Conservation (phyloP, 2,888 invertebrate species). For the Aphodius sticticus region DNA sequence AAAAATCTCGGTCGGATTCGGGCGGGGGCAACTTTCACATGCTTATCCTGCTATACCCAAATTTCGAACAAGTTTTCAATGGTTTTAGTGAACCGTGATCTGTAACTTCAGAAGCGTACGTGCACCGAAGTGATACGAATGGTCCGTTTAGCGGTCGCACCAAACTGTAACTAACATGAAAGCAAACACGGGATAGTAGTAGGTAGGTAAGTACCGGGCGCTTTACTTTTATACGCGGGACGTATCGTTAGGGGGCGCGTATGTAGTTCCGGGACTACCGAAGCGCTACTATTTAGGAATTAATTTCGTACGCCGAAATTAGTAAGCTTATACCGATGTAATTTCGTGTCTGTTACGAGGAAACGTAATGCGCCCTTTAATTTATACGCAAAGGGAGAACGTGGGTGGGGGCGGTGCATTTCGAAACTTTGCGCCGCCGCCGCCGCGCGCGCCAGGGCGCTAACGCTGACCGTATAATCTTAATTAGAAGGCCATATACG, state of each 20-base stretch:
- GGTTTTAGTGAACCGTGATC: too few relatives aligned
- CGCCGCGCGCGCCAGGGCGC: neutral
- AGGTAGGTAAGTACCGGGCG: conserved; percentile 12
- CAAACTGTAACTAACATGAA: conserved; percentile 23
- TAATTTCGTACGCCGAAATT: conserved; percentile 28
- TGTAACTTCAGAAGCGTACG: neutral
- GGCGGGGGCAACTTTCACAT: too few relatives aligned
- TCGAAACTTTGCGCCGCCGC: conserved; percentile 15
- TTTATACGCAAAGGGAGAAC: conserved; percentile 11
- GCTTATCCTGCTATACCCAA: too few relatives aligned
- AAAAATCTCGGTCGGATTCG: too few relatives aligned
- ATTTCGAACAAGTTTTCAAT: too few relatives aligned
- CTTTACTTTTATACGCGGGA: conserved; percentile 14
- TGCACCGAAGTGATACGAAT: neutral
- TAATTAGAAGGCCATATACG: conserved; percentile 23
- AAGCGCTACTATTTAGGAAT: conserved; percentile 19
- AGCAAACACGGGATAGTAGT: conserved; percentile 12
- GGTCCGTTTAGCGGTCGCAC: neutral
- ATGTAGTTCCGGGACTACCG: conserved; percentile 5
- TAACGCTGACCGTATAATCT: conserved; percentile 24
- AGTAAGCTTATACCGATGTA: conserved; percentile 30
- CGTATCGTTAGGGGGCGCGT: conserved; percentile 11
- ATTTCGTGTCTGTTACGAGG: conserved; percentile 14
- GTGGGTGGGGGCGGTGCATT: conserved; percentile 7
- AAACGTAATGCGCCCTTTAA: conserved; percentile 22